Percentiles rank a stretch among this genome's conserved stretches.
Conservation (phyloP, 2,888 invertebrate genomes). For the Phania funesta region DNA sequence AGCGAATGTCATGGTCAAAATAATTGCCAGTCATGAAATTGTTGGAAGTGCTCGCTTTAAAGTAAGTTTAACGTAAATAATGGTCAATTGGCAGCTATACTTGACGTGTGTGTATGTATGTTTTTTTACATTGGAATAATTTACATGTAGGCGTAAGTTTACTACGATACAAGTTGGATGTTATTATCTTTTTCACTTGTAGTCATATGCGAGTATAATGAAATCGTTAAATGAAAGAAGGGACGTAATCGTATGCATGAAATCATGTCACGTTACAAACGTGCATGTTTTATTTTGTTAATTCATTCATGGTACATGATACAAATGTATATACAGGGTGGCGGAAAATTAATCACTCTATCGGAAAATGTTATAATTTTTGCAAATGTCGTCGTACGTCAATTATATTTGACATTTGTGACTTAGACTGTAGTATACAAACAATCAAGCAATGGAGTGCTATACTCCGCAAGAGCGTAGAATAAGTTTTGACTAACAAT, state of each 20-base stretch:
- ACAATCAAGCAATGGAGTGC: too few species aligned
- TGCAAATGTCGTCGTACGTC: too few species aligned
- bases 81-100: background rate
- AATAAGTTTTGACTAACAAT: too few species aligned
- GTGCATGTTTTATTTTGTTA: conserved; percentile 9
- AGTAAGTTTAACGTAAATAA: background rate
- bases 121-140: background rate
- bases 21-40: conserved; percentile 46
- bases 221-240: background rate
- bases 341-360: too few species aligned
- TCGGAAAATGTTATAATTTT: too few species aligned
- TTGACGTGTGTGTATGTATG: background rate
- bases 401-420: too few species aligned
- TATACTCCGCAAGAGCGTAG: too few species aligned
- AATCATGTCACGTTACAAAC: conserved; percentile 48
- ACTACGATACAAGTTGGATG: background rate
- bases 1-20: conserved; percentile 65
- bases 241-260: background rate
- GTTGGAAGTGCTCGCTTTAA: background rate
- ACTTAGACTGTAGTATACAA: too few species aligned
- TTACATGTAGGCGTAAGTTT: background rate
- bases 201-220: background rate
- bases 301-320: conserved; percentile 29
- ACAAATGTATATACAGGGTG: too few species aligned
- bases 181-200: background rate